Evolutionary conservation across 2,113 vertebrate genomes (phyloP), one percentile per base, ranked within the genome.

Genomic region (Gambusia affinis): DNA sequence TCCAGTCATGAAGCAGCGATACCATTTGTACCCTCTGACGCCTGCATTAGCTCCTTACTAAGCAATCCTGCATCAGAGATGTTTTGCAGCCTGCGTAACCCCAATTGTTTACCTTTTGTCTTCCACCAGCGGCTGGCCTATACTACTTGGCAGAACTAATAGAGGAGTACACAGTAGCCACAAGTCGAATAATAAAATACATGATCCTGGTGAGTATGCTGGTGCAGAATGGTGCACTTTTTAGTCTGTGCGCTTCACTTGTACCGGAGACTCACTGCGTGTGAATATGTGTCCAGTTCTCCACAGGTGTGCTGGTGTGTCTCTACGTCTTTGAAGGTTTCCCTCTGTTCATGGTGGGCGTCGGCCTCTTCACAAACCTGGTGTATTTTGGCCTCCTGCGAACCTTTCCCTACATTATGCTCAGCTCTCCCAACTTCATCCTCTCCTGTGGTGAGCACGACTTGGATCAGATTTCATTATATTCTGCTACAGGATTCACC

Each of bases 111-210:
- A 6, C 14, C 2, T 19, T 12, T 35, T 67, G 14, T 73, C 7
- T 76, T 7, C 70, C 14, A 6, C 0, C 92, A 99, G 97, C 97
- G 35, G 97, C 97, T 0, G 97, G 97, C 68, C 94, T 99, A 1
- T 99, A 99, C 90, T 99, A 99, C 91, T 64, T 99, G 92, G 97
- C 97, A 3, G 97, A 98, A 90, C 87, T 99, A 78, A 98, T 99
- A 74, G 97, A 99, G 89, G 97, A 98, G 87, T 98, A 97, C 91
- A 97, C 97, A 0, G 96, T 98, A 1, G 95, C 95, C 73, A 98
- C 97, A 74, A 96, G 97, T 89, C 95, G 97, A 79, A 97, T 99
- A 78, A 98, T 99, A 91, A 99, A 98, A 42, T 99, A 98, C 91
- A 98, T 98, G 97, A 98, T 99, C 81, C 93, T 97, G 96, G 97